phyloP scores from a whole-genome alignment of 53 echinoderm and acorn worm species.

The Luidia sarsii region DNA sequence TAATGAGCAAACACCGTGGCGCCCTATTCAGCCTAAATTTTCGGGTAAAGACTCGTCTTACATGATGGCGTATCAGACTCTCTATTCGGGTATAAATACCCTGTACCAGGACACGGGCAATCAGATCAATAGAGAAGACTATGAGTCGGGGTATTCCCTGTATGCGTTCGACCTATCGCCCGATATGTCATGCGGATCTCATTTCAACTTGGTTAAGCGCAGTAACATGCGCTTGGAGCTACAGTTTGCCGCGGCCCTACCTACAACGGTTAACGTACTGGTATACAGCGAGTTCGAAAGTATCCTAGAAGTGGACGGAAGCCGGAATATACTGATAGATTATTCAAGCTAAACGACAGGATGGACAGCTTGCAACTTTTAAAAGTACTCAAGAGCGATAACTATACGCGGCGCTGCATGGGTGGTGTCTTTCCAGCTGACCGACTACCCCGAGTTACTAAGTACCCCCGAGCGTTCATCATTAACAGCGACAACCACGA shows the following conservation, averaged over 20 bases:
- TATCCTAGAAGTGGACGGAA: constrained; percentile 49
- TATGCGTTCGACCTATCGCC: constrained; percentile 74
- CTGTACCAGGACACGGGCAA: constrained; percentile 47
- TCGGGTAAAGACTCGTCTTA: not conserved
- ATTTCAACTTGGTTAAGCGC: constrained; percentile 58
- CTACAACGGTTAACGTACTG: constrained; percentile 59
- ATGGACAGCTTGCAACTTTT: constrained; percentile 16
- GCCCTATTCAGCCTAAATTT: not conserved
- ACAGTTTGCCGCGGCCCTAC: constrained; percentile 42
- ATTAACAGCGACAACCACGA: constrained; percentile 8
- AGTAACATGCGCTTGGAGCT: constrained; percentile 65
- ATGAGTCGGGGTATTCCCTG: constrained; percentile 21
- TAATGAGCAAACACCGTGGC: not conserved
- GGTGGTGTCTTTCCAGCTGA: not conserved
- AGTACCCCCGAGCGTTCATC: constrained; percentile 15
- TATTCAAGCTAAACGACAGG: constrained; percentile 30
- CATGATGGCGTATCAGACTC: constrained; percentile 57
- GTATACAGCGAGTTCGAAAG: constrained; percentile 53
- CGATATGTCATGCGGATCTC: constrained; percentile 39
- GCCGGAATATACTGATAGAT: constrained; percentile 37
- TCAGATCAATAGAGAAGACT: constrained; percentile 4
- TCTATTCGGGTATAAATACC: constrained; percentile 58
- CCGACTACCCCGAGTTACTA: not conserved
- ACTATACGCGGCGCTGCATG: no score
- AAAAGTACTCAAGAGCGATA: no score